A percentile compares a stretch with the other conserved stretches of the same genome.
phyloP scores from a whole-genome alignment of 92 coral and sea anemone species.

The Paramuricea clavata region DNA sequence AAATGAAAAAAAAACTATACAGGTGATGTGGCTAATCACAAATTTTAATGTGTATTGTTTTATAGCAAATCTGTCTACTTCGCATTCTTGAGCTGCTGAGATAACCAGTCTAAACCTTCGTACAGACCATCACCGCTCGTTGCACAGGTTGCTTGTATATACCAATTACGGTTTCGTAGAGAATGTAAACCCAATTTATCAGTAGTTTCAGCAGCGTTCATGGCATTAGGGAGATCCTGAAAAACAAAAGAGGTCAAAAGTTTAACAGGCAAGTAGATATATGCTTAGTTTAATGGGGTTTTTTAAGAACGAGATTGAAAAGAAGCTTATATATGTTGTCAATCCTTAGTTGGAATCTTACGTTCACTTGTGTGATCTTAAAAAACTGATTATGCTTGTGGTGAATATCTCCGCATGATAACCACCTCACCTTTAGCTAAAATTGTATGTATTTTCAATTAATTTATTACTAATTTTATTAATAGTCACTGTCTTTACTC shows the following conservation, averaged over 20 bases:
- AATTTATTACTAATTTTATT: no score
- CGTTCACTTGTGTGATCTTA: no score
- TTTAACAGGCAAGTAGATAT: background rate
- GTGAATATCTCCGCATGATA: background rate
- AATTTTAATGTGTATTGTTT: conserved; percentile 4
- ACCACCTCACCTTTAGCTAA: no score
- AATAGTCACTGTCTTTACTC: no score
- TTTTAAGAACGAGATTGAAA: no score
- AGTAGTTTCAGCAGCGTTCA: conserved; percentile 95
- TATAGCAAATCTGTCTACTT: conserved; percentile 29
- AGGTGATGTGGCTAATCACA: conserved; percentile 4
- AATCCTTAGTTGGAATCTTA: no score
- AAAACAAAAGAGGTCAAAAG: background rate
- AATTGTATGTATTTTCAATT: no score
- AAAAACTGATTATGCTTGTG: background rate
- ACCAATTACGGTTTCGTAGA: conserved; percentile 80
- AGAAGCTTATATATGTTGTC: no score
- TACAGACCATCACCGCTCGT: conserved; percentile 98
- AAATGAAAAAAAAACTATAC: conserved; percentile 7
- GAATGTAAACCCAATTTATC: conserved; percentile 87
- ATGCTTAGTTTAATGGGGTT: no score
- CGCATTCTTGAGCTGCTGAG: conserved; percentile 72
- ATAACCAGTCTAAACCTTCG: conserved; percentile 97
- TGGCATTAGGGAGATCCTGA: conserved; percentile 97
- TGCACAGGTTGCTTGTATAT: conserved; percentile 97